A percentile compares a stretch with the other conserved stretches of the same genome.
Conservation (phyloP, 2,797 vertebrate species). For the Neosilurus hyrtlii region DNA sequence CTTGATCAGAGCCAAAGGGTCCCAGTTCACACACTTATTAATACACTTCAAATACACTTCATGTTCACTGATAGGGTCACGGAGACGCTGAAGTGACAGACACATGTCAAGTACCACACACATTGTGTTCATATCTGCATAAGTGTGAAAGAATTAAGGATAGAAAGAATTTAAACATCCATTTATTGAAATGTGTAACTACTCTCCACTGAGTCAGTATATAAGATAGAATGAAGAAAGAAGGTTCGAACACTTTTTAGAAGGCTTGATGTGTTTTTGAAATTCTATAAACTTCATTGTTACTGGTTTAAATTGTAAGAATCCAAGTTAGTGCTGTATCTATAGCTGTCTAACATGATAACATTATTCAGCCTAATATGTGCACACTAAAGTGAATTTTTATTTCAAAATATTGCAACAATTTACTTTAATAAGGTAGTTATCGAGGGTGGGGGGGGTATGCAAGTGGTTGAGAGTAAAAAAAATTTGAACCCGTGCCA, state of each 20-base stretch:
- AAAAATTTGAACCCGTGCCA: background rate
- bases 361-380: background rate
- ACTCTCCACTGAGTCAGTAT: background rate
- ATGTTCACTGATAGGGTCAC: slow-evolving; percentile 39
- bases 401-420: background rate
- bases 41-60: background rate
- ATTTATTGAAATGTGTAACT: background rate
- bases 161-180: background rate
- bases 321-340: background rate
- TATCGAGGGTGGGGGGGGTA: background rate
- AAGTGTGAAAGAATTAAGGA: slow-evolving; percentile 2
- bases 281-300: background rate
- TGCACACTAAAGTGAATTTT: background rate
- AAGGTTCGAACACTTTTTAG: background rate
- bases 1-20: too few species aligned
- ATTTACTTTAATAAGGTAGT: background rate
- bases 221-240: background rate
- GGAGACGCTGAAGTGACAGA: slow-evolving; percentile 52
- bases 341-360: background rate
- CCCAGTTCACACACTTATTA: too few species aligned
- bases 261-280: background rate
- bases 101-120: slow-evolving; percentile 17
- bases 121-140: background rate
- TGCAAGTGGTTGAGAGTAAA: background rate
- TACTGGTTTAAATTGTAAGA: background rate